These are phyloP conservation scores for Crossaster papposus DNA, from an alignment of 53 echinoderm and acorn worm genomes.

Conservation along the genomic window DNA sequence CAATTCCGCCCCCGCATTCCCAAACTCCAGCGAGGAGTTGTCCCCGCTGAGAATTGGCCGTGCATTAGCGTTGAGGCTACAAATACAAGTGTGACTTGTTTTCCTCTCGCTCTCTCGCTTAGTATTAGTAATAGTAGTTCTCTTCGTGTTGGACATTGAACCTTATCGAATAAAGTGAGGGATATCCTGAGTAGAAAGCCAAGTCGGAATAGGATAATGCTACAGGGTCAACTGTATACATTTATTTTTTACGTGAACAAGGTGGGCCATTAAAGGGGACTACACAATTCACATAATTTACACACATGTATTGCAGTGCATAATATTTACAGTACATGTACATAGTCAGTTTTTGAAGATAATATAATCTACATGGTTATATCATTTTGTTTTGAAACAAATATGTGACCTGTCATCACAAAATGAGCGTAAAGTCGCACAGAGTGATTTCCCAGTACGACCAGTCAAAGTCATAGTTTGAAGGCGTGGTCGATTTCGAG, in stretches of 20 bases:
- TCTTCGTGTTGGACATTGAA: slow-evolving; percentile 35
- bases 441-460: no score
- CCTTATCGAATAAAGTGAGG: slow-evolving; percentile 17
- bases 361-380: no score
- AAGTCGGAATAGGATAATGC: slow-evolving; percentile 34
- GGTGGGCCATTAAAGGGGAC: neutral
- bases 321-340: no score
- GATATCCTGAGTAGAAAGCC: neutral
- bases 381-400: no score
- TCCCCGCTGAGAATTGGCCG: slow-evolving; percentile 26
- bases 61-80: slow-evolving; percentile 35
- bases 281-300: neutral
- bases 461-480: no score
- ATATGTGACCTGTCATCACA: no score
- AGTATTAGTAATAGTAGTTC: neutral
- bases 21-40: neutral
- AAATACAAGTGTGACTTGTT: slow-evolving; percentile 5
- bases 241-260: neutral
- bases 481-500: no score
- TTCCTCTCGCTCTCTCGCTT: neutral
- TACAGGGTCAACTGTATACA: slow-evolving; percentile 17
- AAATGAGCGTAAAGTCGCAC: no score
- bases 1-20: slow-evolving; percentile 33
- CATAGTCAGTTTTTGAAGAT: neutral
- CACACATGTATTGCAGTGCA: neutral